A percentile compares a stretch with the other conserved stretches of the same genome.
Conservation (phyloP, 2,113 vertebrate genomes). For the Xyliphius kryptos region DNA sequence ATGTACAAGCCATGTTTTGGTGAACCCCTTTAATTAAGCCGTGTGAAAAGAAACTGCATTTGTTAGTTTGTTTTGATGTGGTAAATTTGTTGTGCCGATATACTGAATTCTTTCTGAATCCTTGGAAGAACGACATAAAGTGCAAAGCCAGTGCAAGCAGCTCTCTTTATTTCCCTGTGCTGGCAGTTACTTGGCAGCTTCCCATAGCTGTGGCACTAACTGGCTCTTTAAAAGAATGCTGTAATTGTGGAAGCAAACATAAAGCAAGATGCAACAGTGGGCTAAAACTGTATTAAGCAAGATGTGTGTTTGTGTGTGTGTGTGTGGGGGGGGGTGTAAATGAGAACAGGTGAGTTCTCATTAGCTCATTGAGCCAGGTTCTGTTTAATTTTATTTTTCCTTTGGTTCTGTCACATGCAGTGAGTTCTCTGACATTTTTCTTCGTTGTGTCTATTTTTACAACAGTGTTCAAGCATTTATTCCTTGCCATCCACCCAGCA, state of each 20-base stretch:
- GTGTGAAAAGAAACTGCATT: too few species aligned
- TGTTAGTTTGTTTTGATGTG: too few species aligned
- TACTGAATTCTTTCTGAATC: slow-evolving; percentile 28
- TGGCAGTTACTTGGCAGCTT: slow-evolving; percentile 41
- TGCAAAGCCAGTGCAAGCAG: slow-evolving; percentile 34
- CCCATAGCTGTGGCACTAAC: slow-evolving; percentile 30
- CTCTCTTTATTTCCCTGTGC: slow-evolving; percentile 39
- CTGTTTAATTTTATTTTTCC: slow-evolving; percentile 33
- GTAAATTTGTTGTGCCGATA: slow-evolving; percentile 22
- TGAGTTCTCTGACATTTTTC: slow-evolving; percentile 22
- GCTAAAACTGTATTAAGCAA: slow-evolving; percentile 4
- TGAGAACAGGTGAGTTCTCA: slow-evolving; percentile 12
- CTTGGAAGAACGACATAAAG: slow-evolving; percentile 26
- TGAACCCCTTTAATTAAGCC: too few species aligned
- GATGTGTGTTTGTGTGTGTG: neutral
- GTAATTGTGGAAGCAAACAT: slow-evolving; percentile 41
- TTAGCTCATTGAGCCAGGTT: slow-evolving; percentile 40
- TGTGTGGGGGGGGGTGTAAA: neutral
- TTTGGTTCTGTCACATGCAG: slow-evolving; percentile 25
- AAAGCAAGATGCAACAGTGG: slow-evolving; percentile 18
- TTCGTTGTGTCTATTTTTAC: slow-evolving; percentile 30
- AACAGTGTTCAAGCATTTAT: slow-evolving; percentile 28
- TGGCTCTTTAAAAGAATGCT: slow-evolving; percentile 37
- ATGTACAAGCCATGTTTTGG: too few species aligned
- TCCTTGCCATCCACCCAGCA: neutral